These are phyloP conservation scores for Cetonia aurata DNA, from an alignment of 2,888 invertebrate species.

Conservation along the genomic window DNA sequence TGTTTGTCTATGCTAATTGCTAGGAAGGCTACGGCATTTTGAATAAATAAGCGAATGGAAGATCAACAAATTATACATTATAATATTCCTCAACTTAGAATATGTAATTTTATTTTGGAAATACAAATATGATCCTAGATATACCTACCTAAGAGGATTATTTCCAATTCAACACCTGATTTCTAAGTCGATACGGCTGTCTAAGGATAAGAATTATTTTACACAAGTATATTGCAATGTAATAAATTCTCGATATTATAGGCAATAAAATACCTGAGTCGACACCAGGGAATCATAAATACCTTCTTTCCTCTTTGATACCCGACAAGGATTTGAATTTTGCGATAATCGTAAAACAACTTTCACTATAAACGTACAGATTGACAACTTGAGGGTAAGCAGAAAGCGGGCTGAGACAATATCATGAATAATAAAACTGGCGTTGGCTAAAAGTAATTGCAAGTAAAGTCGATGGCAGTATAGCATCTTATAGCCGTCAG, in stretches of 20 bases:
- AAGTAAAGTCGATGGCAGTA: constrained; percentile 18
- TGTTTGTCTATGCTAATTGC: too few species aligned
- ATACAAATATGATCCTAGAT: too few species aligned
- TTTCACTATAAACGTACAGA: constrained; percentile 47
- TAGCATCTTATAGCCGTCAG: constrained; percentile 17
- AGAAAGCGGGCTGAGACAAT: constrained; percentile 44
- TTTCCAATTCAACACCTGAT: too few species aligned
- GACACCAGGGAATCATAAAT: constrained; percentile 25
- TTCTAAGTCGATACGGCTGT: too few species aligned
- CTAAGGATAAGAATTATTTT: too few species aligned
- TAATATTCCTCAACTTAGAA: too few species aligned
- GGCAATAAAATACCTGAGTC: constrained; percentile 11
- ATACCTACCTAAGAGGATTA: too few species aligned
- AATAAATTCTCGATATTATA: constrained; percentile 15
- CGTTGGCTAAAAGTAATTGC: constrained; percentile 44
- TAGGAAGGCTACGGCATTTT: too few species aligned
- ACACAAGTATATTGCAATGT: not conserved
- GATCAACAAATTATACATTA: too few species aligned
- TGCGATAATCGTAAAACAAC: constrained; percentile 52
- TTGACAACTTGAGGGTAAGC: not conserved
- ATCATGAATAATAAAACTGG: constrained; percentile 53
- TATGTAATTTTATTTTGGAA: too few species aligned
- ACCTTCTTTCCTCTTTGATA: constrained; percentile 31
- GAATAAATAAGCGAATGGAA: too few species aligned
- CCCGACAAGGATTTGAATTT: constrained; percentile 45